Conservation (phyloP, 2,888 invertebrate species). For the Micropterix aruncella region DNA sequence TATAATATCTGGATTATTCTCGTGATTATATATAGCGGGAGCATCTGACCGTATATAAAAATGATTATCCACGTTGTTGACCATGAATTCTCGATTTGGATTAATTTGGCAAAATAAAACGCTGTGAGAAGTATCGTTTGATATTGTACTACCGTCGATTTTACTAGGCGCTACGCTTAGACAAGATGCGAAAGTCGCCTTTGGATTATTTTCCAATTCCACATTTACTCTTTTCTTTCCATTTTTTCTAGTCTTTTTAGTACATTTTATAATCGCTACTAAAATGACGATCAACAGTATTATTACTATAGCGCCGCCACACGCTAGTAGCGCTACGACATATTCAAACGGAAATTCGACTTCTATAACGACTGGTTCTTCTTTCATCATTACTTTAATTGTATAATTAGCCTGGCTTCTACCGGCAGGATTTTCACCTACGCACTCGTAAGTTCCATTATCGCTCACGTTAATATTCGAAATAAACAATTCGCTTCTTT, state of each 20-base stretch:
- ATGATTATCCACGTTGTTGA: slow-evolving; percentile 35
- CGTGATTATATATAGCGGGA: slow-evolving; percentile 19
- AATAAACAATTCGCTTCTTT: slow-evolving; percentile 65
- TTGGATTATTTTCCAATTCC: slow-evolving; percentile 44
- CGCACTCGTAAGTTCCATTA: slow-evolving; percentile 75
- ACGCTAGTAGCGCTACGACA: slow-evolving; percentile 52
- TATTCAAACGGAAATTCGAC: slow-evolving; percentile 53
- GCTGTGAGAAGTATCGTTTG: slow-evolving; percentile 42
- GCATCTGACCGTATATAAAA: slow-evolving; percentile 34
- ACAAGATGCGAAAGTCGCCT: slow-evolving; percentile 17
- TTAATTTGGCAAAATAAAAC: slow-evolving; percentile 20
- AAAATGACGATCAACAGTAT: slow-evolving; percentile 51
- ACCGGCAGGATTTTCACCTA: slow-evolving; percentile 81
- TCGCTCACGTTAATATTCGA: slow-evolving; percentile 64
- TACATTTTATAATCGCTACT: slow-evolving; percentile 43
- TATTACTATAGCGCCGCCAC: slow-evolving; percentile 48
- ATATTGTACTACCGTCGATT: slow-evolving; percentile 35
- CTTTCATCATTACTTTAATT: slow-evolving; percentile 57
- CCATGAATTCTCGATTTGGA: slow-evolving; percentile 35
- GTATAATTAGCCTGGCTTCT: slow-evolving; percentile 68
- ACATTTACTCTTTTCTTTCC: slow-evolving; percentile 46
- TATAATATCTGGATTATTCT: slow-evolving; percentile 68
- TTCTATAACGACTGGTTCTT: slow-evolving; percentile 48
- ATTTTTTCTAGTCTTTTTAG: slow-evolving; percentile 19
- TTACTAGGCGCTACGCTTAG: slow-evolving; percentile 38